Conservation (phyloP, 1,140 invertebrate species). For the Caerostris extrusa region DNA sequence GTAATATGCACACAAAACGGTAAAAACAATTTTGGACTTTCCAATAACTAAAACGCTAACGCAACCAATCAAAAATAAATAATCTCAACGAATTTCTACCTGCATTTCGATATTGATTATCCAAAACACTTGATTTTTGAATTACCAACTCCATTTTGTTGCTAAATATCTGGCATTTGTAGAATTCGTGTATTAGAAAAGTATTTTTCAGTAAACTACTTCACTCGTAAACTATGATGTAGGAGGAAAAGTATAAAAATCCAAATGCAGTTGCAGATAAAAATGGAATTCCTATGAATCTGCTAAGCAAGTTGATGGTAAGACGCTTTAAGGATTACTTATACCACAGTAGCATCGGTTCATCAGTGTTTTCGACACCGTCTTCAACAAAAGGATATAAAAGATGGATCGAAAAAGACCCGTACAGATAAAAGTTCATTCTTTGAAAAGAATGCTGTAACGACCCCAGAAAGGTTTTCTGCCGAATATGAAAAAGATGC, state of each 20-base stretch:
- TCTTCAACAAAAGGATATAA: slow-evolving; percentile 48
- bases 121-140: background rate
- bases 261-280: slow-evolving; percentile 19
- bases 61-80: background rate
- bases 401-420: slow-evolving; percentile 45
- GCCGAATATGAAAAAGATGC: slow-evolving; percentile 39
- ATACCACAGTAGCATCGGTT: background rate
- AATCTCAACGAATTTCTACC: background rate
- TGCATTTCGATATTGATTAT: slow-evolving; percentile 2
- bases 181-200: background rate
- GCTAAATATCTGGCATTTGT: background rate
- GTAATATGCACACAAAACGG: background rate
- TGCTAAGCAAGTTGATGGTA: background rate
- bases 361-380: slow-evolving; percentile 45
- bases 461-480: slow-evolving; percentile 36
- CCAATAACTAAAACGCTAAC: background rate
- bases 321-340: slow-evolving; percentile 10
- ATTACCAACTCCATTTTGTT: background rate
- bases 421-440: slow-evolving; percentile 54
- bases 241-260: slow-evolving; percentile 24
- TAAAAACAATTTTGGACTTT: background rate
- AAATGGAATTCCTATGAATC: slow-evolving; percentile 44
- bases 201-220: background rate
- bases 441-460: slow-evolving; percentile 45
- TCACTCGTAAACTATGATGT: background rate